Evolutionary conservation across 2,888 invertebrate genomes (phyloP).

Genomic region (Pemphredon lugubris): DNA sequence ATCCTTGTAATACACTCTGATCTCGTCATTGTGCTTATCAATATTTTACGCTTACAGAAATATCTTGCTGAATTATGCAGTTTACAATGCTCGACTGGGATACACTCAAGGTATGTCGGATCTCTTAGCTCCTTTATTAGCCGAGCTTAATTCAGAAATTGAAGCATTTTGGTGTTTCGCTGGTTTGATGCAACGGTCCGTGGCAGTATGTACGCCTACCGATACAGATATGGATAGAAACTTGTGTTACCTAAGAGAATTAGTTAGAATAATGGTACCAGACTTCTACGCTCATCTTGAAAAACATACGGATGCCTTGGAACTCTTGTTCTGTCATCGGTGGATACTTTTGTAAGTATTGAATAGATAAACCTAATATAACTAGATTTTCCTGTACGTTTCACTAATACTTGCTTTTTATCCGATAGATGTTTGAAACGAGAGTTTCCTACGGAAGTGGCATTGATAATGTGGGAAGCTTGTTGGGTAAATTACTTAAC

Average conservation of each 20-base stretch:
- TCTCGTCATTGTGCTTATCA: too few species aligned
- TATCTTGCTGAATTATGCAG: slow-evolving; percentile 95
- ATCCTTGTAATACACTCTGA: too few species aligned
- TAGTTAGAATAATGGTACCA: slow-evolving; percentile 94
- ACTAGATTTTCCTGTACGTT: neutral
- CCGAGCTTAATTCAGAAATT: slow-evolving; percentile 96
- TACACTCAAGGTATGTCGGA: slow-evolving; percentile 99
- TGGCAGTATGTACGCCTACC: slow-evolving; percentile 96
- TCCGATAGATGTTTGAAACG: slow-evolving; percentile 92
- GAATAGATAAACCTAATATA: neutral
- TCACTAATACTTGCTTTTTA: neutral
- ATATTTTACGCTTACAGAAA: slow-evolving; percentile 86
- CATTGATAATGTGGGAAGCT: slow-evolving; percentile 96
- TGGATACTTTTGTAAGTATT: slow-evolving; percentile 93
- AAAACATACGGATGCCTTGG: slow-evolving; percentile 92
- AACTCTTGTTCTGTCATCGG: slow-evolving; percentile 95
- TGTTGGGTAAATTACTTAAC: slow-evolving; percentile 99
- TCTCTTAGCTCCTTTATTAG: slow-evolving; percentile 94
- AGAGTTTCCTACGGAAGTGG: slow-evolving; percentile 94
- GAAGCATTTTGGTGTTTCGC: slow-evolving; percentile 99
- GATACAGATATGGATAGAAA: slow-evolving; percentile 97
- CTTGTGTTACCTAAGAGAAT: slow-evolving; percentile 91
- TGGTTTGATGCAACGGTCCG: slow-evolving; percentile 96
- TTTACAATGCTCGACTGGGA: slow-evolving; percentile 92
- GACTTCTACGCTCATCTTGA: slow-evolving; percentile 93